phyloP scores from a whole-genome alignment of 2,888 invertebrate species.

The Catocala fraxini region DNA sequence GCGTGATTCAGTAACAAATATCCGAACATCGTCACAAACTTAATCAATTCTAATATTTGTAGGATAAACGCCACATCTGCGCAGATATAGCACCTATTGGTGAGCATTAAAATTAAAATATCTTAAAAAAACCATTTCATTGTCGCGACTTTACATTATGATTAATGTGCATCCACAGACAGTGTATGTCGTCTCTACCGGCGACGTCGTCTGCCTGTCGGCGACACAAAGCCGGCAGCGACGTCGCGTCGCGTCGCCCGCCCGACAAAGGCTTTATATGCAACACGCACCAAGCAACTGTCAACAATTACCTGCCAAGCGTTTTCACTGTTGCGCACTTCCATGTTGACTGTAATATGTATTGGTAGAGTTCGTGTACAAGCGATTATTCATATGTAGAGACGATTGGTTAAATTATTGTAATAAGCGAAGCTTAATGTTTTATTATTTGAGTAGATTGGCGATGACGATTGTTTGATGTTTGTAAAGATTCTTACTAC shows the following conservation, averaged over 20 bases:
- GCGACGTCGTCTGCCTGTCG: slow-evolving; percentile 14
- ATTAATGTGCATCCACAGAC: not conserved
- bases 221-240: slow-evolving; percentile 21
- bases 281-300: slow-evolving; percentile 4
- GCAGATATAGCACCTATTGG: no score
- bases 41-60: no score
- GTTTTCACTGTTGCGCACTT: not conserved
- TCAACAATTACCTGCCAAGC: not conserved
- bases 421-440: no score
- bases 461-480: no score
- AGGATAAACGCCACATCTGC: no score
- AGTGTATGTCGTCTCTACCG: not conserved
- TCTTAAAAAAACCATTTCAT: not conserved
- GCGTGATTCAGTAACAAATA: no score
- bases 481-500: no score
- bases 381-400: no score
- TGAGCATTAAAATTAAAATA: no score
- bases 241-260: slow-evolving; percentile 24
- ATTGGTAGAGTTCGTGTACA: not conserved
- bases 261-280: slow-evolving; percentile 15
- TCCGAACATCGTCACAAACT: no score
- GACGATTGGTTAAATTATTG: no score
- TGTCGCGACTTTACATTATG: not conserved
- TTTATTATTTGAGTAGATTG: no score
- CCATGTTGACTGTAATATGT: not conserved